Conservation (phyloP, 2,888 invertebrate genomes). For the Phengaris arion region DNA sequence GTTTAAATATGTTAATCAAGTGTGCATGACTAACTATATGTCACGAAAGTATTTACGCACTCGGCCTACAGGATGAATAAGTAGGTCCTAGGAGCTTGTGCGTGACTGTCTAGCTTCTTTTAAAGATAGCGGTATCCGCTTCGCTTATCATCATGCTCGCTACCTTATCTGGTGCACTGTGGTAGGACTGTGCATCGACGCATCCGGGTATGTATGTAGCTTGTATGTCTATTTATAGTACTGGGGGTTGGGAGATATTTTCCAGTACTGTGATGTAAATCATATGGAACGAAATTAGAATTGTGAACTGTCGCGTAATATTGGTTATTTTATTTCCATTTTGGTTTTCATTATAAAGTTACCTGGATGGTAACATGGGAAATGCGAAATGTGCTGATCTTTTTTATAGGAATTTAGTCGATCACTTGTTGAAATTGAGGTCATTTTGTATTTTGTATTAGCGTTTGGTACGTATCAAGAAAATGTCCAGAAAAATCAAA, state of each 20-base stretch:
- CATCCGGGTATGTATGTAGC: background rate
- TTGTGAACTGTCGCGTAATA: background rate
- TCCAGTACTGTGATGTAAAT: background rate
- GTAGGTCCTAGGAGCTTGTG: background rate
- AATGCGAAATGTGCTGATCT: too few relatives aligned
- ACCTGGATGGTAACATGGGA: too few relatives aligned
- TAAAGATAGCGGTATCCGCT: conserved; percentile 32
- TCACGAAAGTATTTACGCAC: too few relatives aligned
- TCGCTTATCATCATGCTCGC: conserved; percentile 36
- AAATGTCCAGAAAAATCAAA: too few relatives aligned
- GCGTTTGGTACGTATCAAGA: too few relatives aligned
- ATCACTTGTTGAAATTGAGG: too few relatives aligned
- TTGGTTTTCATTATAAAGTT: too few relatives aligned
- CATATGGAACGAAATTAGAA: background rate
- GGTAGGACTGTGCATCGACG: background rate
- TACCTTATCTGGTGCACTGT: background rate
- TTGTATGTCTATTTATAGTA: conserved; percentile 11
- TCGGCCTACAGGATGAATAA: background rate
- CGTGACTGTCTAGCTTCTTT: conserved; percentile 3
- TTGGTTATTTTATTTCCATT: too few relatives aligned
- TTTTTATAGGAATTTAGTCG: too few relatives aligned
- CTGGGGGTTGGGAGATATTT: background rate
- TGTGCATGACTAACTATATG: too few relatives aligned
- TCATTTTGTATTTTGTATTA: too few relatives aligned
- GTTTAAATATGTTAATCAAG: too few relatives aligned